Evolutionary conservation across 2,888 invertebrate genomes (phyloP).

Genomic region (Bruchidius siliquastri): DNA sequence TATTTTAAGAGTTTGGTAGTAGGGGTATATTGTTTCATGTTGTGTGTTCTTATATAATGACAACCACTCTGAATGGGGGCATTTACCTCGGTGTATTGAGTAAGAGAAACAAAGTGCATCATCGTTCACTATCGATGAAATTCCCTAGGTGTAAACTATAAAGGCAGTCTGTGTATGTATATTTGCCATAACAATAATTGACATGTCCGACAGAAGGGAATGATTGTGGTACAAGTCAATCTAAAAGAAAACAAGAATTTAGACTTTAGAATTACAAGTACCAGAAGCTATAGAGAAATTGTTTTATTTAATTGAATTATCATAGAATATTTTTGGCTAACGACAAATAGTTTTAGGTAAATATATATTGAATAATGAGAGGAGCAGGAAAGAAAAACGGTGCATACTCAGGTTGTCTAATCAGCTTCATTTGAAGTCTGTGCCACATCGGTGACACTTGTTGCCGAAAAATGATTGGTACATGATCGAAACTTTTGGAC

Average conservation of each 20-base stretch:
- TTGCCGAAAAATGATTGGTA: too few species aligned
- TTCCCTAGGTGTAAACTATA: slow-evolving; percentile 21
- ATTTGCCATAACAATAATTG: slow-evolving; percentile 13
- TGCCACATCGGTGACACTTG: too few species aligned
- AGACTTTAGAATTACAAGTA: slow-evolving; percentile 3
- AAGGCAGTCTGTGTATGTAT: slow-evolving; percentile 4
- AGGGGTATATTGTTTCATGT: slow-evolving; percentile 41
- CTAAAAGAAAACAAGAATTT: slow-evolving; percentile 28
- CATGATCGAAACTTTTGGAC: neutral
- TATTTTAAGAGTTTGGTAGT: slow-evolving; percentile 45
- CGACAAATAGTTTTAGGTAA: slow-evolving; percentile 26
- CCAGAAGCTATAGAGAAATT: slow-evolving; percentile 38
- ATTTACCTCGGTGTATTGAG: slow-evolving; percentile 12
- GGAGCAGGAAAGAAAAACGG: neutral
- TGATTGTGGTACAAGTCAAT: slow-evolving; percentile 33
- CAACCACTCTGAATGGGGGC: slow-evolving; percentile 33
- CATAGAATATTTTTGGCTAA: slow-evolving; percentile 35
- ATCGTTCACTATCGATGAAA: slow-evolving; percentile 14
- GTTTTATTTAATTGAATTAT: slow-evolving; percentile 36
- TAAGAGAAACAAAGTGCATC: slow-evolving; percentile 12
- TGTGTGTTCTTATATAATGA: slow-evolving; percentile 41
- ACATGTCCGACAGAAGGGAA: slow-evolving; percentile 19
- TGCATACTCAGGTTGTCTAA: neutral
- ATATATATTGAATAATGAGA: neutral
- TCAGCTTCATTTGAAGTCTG: too few species aligned